Base-by-base conservation (phyloP, 2,797 vertebrate species). In the Aeoliscus strigatus region DNA sequence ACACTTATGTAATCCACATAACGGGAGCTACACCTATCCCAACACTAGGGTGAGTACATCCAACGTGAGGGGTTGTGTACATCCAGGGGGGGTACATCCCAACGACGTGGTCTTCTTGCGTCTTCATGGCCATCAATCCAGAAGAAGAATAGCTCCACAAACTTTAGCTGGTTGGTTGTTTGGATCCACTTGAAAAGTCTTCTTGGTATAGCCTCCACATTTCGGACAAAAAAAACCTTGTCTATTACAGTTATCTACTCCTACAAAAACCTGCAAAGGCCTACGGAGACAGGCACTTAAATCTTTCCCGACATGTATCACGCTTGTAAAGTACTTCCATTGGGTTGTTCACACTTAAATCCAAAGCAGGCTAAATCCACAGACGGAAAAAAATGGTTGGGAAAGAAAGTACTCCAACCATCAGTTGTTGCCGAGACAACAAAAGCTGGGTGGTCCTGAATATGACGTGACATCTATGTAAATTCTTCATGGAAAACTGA, bases 1-100 rank as follows among this genome's bases (percentile, higher is more conserved):
- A 86, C 54, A 65, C 37, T 70, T 28, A 41, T 69, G 69, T 90
- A 90, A 86, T 90, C 88, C 69, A 80, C 69, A 73, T 44, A 65
- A 69, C 51, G 56, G 39, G 37, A 56, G 66, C 59, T 80, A 74
- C 57, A 75, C 56, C 75, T 79, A 71, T 81, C 78, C 79, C n/a
- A n/a, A 66, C 10, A 64, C 51, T 69, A 77, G 8, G 61, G 37
- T 60, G 61, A 66, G 47, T 85, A 87, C 63, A 87, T 89, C 85
- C 86, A 84, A 60, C 42, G 44, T 27, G 24, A 41, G 18, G 25
- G 35, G 36, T 46, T 11, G n/a, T 50, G 23, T 77, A 81, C 60
- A 80, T 86, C 83, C 84, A 77, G 60, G 53, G 33, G n/a, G 27
- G 45, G 59, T 76, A 80, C 51, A 79, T 81, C 74, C 79, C 61